Conservation (phyloP, 2,888 invertebrate genomes). For the Cheilosia vernalis region DNA sequence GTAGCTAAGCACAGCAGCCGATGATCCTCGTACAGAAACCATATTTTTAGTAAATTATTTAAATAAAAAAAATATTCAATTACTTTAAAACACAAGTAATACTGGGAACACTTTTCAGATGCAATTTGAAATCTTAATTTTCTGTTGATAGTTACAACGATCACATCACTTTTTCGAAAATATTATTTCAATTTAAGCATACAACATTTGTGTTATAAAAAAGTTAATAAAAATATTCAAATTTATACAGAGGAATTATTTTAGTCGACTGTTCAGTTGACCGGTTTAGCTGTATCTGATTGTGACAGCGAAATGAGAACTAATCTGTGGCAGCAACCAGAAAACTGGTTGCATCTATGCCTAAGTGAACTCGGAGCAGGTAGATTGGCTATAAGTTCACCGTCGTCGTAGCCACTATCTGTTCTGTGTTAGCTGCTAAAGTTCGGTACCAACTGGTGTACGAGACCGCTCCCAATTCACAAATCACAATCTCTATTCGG, state of each 20-base stretch:
- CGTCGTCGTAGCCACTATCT: slow-evolving; percentile 22
- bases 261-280: slow-evolving; percentile 44
- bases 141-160: background rate
- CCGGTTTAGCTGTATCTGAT: slow-evolving; percentile 60
- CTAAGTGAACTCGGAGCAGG: slow-evolving; percentile 10
- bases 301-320: slow-evolving; percentile 39
- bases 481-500: slow-evolving; percentile 14
- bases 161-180: slow-evolving; percentile 18
- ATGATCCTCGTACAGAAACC: slow-evolving; percentile 56
- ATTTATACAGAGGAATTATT: slow-evolving; percentile 1
- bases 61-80: background rate
- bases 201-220: background rate
- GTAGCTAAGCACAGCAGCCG: slow-evolving; percentile 75
- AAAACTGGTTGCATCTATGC: slow-evolving; percentile 48
- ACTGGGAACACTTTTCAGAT: background rate
- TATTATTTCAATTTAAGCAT: background rate
- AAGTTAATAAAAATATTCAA: background rate
- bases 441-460: slow-evolving; percentile 64
- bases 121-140: background rate
- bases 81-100: background rate
- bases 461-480: background rate
- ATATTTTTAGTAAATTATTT: slow-evolving; percentile 26
- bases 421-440: slow-evolving; percentile 59
- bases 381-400: slow-evolving; percentile 41
- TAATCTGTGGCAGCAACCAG: slow-evolving; percentile 26